phyloP scores from a whole-genome alignment of 1,140 invertebrate species.

The Coenobita brevimanus region DNA sequence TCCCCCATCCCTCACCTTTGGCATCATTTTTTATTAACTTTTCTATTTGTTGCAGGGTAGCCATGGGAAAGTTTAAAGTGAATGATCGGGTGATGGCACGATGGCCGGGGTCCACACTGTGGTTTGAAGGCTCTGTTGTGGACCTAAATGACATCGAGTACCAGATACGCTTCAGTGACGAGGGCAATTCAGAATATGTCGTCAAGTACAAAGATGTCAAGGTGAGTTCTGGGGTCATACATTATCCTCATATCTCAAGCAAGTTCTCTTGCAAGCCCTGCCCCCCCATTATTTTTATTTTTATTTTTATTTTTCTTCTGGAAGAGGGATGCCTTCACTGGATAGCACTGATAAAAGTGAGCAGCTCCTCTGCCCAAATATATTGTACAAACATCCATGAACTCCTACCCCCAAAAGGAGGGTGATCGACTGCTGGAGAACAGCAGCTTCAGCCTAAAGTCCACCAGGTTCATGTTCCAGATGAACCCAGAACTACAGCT shows the following conservation, averaged over 20 bases:
- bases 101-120: slow-evolving; percentile 67
- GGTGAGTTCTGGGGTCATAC: slow-evolving; percentile 37
- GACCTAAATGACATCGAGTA: slow-evolving; percentile 67
- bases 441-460: too few species aligned
- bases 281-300: background rate
- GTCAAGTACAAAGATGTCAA: slow-evolving; percentile 62
- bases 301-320: background rate
- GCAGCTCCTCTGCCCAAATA: too few species aligned
- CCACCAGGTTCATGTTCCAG: too few species aligned
- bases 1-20: too few species aligned
- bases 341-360: too few species aligned
- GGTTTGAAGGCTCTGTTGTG: slow-evolving; percentile 65
- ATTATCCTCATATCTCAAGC: background rate
- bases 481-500: too few species aligned
- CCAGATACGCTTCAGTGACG: slow-evolving; percentile 67
- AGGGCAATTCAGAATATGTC: slow-evolving; percentile 48
- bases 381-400: too few species aligned
- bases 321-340: too few species aligned
- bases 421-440: too few species aligned
- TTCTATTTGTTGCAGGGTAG: background rate
- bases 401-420: too few species aligned
- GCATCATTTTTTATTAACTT: background rate
- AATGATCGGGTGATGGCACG: slow-evolving; percentile 65
- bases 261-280: too few species aligned
- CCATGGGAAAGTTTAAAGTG: slow-evolving; percentile 48